Percentiles rank a stretch among this genome's conserved stretches.
Evolutionary conservation across 2,113 vertebrate species (phyloP).

Genomic region (Heterotilapia buettikoferi): DNA sequence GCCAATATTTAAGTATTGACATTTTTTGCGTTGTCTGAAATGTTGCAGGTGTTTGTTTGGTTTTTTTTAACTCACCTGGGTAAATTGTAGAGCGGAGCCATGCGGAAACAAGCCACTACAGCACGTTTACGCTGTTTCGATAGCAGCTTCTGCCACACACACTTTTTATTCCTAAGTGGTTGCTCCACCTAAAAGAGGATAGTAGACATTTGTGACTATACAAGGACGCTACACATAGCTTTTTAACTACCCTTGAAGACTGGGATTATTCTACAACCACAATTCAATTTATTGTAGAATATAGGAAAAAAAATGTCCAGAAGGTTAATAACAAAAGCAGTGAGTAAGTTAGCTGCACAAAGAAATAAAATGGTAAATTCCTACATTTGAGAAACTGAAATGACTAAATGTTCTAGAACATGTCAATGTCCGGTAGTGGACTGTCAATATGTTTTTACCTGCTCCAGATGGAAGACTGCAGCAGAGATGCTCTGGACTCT

Average conservation of each 20-base stretch:
- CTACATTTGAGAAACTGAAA: not conserved
- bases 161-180: constrained; percentile 92
- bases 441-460: constrained; percentile 41
- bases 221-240: not conserved
- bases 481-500: constrained; percentile 94
- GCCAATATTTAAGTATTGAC: constrained; percentile 22
- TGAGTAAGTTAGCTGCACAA: not conserved
- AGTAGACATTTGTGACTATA: not conserved
- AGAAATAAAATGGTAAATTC: not conserved
- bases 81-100: constrained; percentile 96
- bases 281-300: not conserved
- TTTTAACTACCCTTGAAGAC: not conserved
- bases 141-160: constrained; percentile 89
- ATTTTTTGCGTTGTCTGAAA: not conserved
- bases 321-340: not conserved
- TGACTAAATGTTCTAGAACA: not conserved
- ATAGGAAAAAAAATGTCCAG: not conserved
- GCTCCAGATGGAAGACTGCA: constrained; percentile 90
- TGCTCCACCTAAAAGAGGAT: constrained; percentile 82
- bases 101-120: constrained; percentile 97
- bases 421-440: not conserved
- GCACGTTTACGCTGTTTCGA: constrained; percentile 97
- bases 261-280: not conserved
- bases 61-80: constrained; percentile 77
- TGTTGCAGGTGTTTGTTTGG: rapidly evolving